Percentiles rank a stretch among this genome's conserved stretches.
These are phyloP conservation scores for Amblyopsis rosae DNA, from an alignment of 2,113 vertebrate genomes.

Conservation along the genomic window DNA sequence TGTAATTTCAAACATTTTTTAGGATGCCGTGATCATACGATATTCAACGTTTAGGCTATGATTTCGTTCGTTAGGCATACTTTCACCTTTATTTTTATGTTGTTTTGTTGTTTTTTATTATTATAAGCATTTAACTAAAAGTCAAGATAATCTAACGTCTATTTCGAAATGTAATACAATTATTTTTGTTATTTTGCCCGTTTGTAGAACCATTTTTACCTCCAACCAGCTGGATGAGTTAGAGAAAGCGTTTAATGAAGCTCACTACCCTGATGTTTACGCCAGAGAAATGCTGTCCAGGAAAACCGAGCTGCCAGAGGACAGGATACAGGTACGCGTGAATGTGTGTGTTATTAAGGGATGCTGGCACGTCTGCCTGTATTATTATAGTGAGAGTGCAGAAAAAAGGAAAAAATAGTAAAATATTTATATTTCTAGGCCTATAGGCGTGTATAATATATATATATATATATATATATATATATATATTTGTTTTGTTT, in stretches of 20 bases:
- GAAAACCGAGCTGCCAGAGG: slow-evolving; percentile 97
- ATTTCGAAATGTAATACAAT: background rate
- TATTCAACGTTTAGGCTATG: too few species aligned
- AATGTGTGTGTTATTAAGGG: background rate
- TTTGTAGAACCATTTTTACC: slow-evolving; percentile 95
- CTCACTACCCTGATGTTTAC: slow-evolving; percentile 97
- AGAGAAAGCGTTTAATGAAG: slow-evolving; percentile 98
- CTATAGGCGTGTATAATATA: too few species aligned
- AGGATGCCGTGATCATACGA: too few species aligned
- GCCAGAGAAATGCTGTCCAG: slow-evolving; percentile 97
- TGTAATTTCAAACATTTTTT: too few species aligned
- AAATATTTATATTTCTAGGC: too few species aligned
- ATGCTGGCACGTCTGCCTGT: background rate
- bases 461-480: too few species aligned
- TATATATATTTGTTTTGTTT: too few species aligned
- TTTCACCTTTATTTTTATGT: too few species aligned
- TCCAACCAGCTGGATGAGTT: slow-evolving; percentile 97
- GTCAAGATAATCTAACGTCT: too few species aligned
- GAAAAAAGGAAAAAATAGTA: background rate
- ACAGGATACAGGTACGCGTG: slow-evolving; percentile 94
- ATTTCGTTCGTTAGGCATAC: too few species aligned
- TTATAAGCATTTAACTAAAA: too few species aligned
- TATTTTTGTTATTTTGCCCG: background rate
- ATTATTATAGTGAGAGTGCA: background rate
- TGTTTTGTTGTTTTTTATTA: too few species aligned